These are phyloP conservation scores for Apeira syringaria DNA, from an alignment of 2,888 invertebrate species.

Conservation along the genomic window DNA sequence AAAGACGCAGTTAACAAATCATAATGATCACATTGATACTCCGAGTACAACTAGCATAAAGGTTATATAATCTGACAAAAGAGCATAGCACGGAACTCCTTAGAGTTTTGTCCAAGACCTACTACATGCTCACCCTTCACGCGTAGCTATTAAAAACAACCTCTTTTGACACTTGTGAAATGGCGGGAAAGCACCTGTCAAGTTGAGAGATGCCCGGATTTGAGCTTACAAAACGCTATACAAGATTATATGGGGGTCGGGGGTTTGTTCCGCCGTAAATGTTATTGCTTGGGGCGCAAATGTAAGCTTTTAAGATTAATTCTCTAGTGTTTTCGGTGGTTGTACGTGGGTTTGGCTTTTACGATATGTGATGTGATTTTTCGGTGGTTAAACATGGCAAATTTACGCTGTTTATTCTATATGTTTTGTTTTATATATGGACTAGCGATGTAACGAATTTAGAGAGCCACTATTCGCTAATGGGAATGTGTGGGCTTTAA, in stretches of 20 bases:
- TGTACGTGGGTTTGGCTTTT: constrained; percentile 34
- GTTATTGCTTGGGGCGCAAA: constrained; percentile 63
- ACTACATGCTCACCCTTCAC: constrained; percentile 25
- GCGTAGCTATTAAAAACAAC: constrained; percentile 47
- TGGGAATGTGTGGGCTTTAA: too few relatives aligned
- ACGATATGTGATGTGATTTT: constrained; percentile 31
- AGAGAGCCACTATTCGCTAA: too few relatives aligned
- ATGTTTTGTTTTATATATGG: not conserved
- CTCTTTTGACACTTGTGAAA: constrained; percentile 63
- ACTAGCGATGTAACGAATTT: too few relatives aligned
- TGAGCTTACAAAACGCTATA: constrained; percentile 56
- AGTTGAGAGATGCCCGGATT: constrained; percentile 62
- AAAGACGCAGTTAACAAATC: too few relatives aligned
- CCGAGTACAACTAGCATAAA: too few relatives aligned
- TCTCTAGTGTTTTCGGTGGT: constrained; percentile 44
- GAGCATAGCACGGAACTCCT: too few relatives aligned
- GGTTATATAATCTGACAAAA: too few relatives aligned
- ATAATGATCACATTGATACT: too few relatives aligned
- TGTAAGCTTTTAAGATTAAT: constrained; percentile 67
- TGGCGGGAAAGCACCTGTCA: constrained; percentile 65
- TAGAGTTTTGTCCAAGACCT: not conserved
- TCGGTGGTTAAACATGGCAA: constrained; percentile 4
- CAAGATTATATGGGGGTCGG: constrained; percentile 61
- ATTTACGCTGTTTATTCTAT: constrained; percentile 28
- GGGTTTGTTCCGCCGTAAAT: constrained; percentile 52